Evolutionary conservation across 1,140 invertebrate genomes (phyloP).

Genomic region (Cyphomyrmex costatus): DNA sequence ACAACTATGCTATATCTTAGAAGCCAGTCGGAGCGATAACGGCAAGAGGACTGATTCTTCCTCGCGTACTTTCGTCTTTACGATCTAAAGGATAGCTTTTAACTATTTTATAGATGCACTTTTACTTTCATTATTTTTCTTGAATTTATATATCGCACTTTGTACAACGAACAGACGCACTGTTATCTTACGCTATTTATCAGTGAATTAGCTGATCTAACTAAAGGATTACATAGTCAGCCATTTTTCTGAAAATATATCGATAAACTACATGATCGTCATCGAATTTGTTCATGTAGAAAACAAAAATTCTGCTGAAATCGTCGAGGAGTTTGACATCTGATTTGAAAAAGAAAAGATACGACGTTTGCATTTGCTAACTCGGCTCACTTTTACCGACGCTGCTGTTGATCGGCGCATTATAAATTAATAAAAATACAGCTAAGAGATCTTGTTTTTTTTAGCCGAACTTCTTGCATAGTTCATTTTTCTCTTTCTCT

Average conservation of each 20-base stretch:
- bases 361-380: not conserved
- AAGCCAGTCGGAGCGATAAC: slow-evolving; percentile 5
- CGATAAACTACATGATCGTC: not conserved
- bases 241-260: slow-evolving; percentile 21
- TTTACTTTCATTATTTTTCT: slow-evolving; percentile 34
- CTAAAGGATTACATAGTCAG: not conserved
- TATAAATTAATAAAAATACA: slow-evolving; percentile 26
- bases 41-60: not conserved
- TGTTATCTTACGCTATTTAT: not conserved
- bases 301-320: slow-evolving; percentile 40
- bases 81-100: slow-evolving; percentile 26
- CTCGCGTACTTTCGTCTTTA: not conserved
- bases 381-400: slow-evolving; percentile 21
- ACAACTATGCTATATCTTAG: slow-evolving; percentile 33
- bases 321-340: slow-evolving; percentile 6
- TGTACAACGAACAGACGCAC: slow-evolving; percentile 39
- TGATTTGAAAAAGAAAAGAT: slow-evolving; percentile 1
- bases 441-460: no score
- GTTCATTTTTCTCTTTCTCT: no score
- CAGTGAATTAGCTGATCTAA: not conserved
- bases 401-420: slow-evolving; percentile 4
- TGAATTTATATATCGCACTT: slow-evolving; percentile 27
- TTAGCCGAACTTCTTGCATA: no score
- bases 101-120: slow-evolving; percentile 40
- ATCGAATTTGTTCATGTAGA: slow-evolving; percentile 13